A percentile compares a stretch with the other conserved stretches of the same genome.
Conservation (phyloP, 2,888 invertebrate genomes). For the Andrena bicolor region DNA sequence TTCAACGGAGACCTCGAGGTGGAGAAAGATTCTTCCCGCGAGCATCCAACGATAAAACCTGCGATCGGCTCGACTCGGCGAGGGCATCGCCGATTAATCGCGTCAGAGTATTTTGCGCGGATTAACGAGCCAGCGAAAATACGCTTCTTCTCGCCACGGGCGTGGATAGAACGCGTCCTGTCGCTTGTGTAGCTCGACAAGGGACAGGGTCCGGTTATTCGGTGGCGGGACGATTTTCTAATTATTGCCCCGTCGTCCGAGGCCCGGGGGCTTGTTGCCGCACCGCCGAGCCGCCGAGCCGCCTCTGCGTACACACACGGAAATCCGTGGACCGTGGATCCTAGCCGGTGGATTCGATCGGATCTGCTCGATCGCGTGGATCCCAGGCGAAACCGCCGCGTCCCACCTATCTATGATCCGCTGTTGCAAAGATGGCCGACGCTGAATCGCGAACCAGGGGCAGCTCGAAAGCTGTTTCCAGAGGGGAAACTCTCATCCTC, state of each 20-base stretch:
- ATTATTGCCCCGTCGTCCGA: slow-evolving; percentile 74
- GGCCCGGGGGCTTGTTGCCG: slow-evolving; percentile 66
- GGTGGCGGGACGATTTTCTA: slow-evolving; percentile 76
- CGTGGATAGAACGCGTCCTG: slow-evolving; percentile 50
- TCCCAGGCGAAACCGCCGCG: slow-evolving; percentile 19
- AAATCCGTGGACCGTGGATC: slow-evolving; percentile 62
- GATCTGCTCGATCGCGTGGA: slow-evolving; percentile 56
- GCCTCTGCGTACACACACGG: slow-evolving; percentile 62
- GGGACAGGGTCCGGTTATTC: slow-evolving; percentile 72
- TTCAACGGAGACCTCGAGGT: rapidly evolving
- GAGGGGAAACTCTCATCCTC: slow-evolving; percentile 16
- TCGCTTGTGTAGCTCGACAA: slow-evolving; percentile 59
- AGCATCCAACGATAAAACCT: neutral
- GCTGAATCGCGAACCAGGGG: neutral
- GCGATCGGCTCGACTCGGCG: neutral
- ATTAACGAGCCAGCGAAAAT: slow-evolving; percentile 64
- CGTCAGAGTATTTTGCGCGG: slow-evolving; percentile 56
- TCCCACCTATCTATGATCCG: slow-evolving; percentile 8
- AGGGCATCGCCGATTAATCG: slow-evolving; percentile 44
- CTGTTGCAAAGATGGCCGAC: slow-evolving; percentile 19
- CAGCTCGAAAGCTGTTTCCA: slow-evolving; percentile 11
- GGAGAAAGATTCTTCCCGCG: neutral
- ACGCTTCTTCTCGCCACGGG: slow-evolving; percentile 61
- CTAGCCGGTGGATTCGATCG: slow-evolving; percentile 34
- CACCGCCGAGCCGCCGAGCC: slow-evolving; percentile 42